phyloP scores from a whole-genome alignment of 2,797 vertebrate species.

The Neosalanx taihuensis region DNA sequence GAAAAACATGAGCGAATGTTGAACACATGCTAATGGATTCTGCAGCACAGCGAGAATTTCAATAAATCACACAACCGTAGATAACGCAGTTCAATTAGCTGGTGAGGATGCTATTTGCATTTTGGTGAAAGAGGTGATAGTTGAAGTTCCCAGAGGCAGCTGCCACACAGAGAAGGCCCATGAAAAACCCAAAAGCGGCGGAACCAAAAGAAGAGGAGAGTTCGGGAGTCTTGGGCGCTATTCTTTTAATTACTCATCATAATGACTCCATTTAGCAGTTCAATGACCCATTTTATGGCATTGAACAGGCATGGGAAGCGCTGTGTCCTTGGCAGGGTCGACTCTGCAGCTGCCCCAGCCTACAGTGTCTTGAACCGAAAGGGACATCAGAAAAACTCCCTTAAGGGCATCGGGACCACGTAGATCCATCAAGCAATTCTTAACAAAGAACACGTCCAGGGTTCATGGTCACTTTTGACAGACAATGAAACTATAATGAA shows the following conservation, averaged over 20 bases:
- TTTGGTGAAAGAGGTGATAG: constrained; percentile 70
- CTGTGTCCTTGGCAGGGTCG: constrained; percentile 77
- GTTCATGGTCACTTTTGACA: neutral
- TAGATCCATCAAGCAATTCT: constrained; percentile 1
- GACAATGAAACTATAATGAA: constrained; percentile 30
- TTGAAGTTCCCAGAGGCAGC: constrained; percentile 69
- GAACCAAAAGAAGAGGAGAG: constrained; percentile 66
- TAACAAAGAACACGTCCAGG: constrained; percentile 7
- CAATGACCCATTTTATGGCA: constrained; percentile 80
- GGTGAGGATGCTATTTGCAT: constrained; percentile 68
- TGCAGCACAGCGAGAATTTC: constrained; percentile 61
- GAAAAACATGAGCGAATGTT: constrained; percentile 50
- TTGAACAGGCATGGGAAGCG: constrained; percentile 75
- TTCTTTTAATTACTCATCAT: constrained; percentile 83
- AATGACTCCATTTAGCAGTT: constrained; percentile 83
- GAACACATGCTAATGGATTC: constrained; percentile 63
- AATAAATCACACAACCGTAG: constrained; percentile 67
- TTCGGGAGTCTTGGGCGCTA: constrained; percentile 69
- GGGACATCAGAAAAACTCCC: constrained; percentile 16
- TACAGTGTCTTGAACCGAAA: constrained; percentile 46
- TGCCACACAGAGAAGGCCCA: constrained; percentile 65
- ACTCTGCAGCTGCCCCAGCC: constrained; percentile 74
- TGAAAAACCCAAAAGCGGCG: constrained; percentile 63
- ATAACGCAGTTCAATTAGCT: constrained; percentile 73
- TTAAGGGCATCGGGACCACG: neutral